A percentile compares a stretch with the other conserved stretches of the same genome.
Conservation (phyloP, 2,797 vertebrate genomes). For the Cygnus olor region DNA sequence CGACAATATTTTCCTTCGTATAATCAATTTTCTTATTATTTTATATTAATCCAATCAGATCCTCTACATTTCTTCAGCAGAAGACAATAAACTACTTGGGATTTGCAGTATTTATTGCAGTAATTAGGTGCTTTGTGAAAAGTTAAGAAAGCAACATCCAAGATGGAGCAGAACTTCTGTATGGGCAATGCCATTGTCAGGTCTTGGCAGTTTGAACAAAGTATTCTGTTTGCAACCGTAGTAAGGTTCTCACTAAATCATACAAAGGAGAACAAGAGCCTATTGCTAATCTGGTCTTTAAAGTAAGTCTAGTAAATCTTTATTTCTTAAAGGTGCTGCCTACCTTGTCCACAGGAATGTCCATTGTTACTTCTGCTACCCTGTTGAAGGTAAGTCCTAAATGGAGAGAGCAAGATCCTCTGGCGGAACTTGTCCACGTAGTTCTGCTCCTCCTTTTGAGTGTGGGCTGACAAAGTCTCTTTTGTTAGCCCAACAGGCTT, state of each 20-base stretch:
- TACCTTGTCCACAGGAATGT: conserved; percentile 83
- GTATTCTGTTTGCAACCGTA: neutral
- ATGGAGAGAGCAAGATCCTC: conserved; percentile 86
- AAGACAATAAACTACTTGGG: neutral
- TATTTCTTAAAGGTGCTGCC: neutral
- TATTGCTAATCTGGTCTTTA: neutral
- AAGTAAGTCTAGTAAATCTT: neutral
- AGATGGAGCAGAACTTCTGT: neutral
- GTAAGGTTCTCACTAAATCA: neutral
- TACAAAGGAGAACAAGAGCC: neutral
- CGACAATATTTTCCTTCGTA: neutral
- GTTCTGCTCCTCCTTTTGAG: conserved; percentile 89
- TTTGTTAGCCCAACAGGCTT: conserved; percentile 85
- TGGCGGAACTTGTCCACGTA: conserved; percentile 86
- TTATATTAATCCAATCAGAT: neutral
- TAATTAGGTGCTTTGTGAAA: neutral
- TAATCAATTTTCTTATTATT: neutral
- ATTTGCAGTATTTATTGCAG: neutral
- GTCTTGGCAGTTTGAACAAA: neutral
- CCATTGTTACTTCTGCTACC: conserved; percentile 78
- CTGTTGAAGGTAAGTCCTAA: conserved; percentile 84
- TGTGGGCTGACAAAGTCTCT: conserved; percentile 88
- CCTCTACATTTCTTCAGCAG: neutral
- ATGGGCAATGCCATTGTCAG: neutral
- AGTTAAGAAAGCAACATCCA: neutral